Evolutionary conservation across 2,113 vertebrate genomes (phyloP).

Genomic region (Oncorhynchus mykiss): DNA sequence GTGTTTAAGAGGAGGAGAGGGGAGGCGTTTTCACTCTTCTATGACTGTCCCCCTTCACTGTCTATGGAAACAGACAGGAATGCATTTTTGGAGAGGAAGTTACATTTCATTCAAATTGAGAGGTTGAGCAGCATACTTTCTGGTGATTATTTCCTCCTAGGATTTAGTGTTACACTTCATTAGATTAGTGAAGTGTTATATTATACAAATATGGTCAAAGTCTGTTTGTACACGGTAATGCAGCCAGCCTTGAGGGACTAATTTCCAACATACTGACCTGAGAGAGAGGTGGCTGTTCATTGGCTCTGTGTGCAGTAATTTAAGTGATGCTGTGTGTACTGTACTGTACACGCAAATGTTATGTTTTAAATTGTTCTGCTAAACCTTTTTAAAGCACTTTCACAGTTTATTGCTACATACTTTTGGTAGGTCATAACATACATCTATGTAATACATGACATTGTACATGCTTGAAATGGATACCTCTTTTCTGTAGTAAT

Average conservation of each 20-base stretch:
- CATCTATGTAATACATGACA: conserved; percentile 60
- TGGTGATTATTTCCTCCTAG: neutral
- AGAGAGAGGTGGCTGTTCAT: neutral
- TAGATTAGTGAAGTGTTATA: neutral
- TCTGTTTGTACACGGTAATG: neutral
- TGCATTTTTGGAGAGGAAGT: conserved; percentile 5
- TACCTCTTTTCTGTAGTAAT: conserved; percentile 69
- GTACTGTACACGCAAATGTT: conserved; percentile 59
- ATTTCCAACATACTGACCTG: neutral
- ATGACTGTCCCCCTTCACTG: conserved; percentile 36
- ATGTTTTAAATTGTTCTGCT: conserved; percentile 36
- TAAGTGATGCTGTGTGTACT: conserved; percentile 41
- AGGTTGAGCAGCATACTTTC: conserved; percentile 35
- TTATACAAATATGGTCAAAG: neutral
- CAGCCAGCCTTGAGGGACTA: neutral
- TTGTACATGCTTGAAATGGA: conserved; percentile 65
- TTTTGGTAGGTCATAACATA: conserved; percentile 55
- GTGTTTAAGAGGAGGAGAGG: conserved; percentile 38
- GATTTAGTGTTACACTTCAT: neutral
- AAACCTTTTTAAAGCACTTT: conserved; percentile 70
- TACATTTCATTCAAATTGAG: conserved; percentile 17
- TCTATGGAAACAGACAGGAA: conserved; percentile 29
- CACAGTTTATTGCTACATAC: conserved; percentile 59
- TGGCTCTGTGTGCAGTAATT: conserved; percentile 37
- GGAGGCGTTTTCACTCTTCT: conserved; percentile 12